A percentile compares a stretch with the other conserved stretches of the same genome.
Evolutionary conservation across 2,888 invertebrate genomes (phyloP).

Genomic region (Julus scandinavius): DNA sequence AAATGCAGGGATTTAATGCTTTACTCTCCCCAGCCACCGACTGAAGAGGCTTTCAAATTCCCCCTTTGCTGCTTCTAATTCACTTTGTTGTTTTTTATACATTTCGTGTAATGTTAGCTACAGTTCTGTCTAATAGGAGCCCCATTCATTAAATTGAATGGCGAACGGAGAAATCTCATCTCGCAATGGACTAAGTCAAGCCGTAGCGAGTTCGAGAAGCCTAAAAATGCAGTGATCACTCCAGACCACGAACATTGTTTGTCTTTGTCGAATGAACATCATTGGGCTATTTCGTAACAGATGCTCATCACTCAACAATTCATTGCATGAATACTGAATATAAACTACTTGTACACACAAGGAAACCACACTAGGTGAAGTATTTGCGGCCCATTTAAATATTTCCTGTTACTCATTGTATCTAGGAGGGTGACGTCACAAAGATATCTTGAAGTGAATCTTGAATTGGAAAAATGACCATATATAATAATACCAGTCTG

Average conservation of each 20-base stretch:
- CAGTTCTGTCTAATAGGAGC: slow-evolving; percentile 39
- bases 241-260: not conserved
- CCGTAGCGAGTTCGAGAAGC: not conserved
- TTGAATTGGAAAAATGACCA: not conserved
- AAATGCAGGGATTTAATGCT: slow-evolving; percentile 46
- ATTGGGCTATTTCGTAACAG: slow-evolving; percentile 1
- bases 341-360: not conserved
- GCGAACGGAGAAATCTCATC: slow-evolving; percentile 37
- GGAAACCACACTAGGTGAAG: not conserved
- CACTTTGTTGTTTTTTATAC: slow-evolving; percentile 43
- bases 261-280: not conserved
- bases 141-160: slow-evolving; percentile 43
- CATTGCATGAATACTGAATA: slow-evolving; percentile 8
- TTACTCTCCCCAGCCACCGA: slow-evolving; percentile 21
- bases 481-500: too few relatives aligned
- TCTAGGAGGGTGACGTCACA: not conserved
- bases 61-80: slow-evolving; percentile 44
- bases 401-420: not conserved
- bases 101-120: slow-evolving; percentile 40
- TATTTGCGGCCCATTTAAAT: not conserved
- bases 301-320: not conserved
- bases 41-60: slow-evolving; percentile 43
- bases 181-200: not conserved
- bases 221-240: not conserved
- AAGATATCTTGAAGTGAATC: not conserved